Percentiles rank a stretch among this genome's conserved stretches.
These are phyloP conservation scores for Trypoxylon attenuatum DNA, from an alignment of 2,888 invertebrate species.

Conservation along the genomic window DNA sequence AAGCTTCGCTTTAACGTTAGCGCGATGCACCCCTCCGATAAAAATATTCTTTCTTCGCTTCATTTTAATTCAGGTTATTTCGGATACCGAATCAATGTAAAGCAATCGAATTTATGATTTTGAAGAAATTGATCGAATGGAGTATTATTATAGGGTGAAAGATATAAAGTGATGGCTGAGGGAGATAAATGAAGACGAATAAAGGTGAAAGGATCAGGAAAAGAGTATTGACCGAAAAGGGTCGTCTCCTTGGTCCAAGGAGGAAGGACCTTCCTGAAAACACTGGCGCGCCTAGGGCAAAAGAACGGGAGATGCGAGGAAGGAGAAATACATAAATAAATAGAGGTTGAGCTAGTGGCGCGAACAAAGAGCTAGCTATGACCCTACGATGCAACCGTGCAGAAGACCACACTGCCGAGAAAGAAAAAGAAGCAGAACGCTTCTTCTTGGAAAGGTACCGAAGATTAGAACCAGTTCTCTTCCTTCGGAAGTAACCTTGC, in stretches of 20 bases:
- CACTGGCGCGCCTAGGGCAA: background rate
- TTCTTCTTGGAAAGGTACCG: conserved; percentile 47
- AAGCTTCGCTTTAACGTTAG: no score
- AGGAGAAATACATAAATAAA: conserved; percentile 36
- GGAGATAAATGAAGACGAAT: no score
- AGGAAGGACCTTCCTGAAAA: conserved; percentile 9
- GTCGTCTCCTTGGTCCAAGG: conserved; percentile 5
- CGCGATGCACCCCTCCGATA: no score
- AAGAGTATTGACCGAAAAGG: background rate
- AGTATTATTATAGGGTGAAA: no score
- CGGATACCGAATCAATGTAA: no score
- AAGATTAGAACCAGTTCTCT: conserved; percentile 46
- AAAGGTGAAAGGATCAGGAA: background rate
- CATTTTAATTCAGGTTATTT: no score
- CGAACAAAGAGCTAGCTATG: conserved; percentile 33
- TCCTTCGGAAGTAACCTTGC: conserved; percentile 9
- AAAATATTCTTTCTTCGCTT: no score
- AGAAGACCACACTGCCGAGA: conserved; percentile 5
- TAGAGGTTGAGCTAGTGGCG: conserved; percentile 14
- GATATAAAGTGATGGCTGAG: no score
- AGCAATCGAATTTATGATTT: no score
- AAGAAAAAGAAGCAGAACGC: conserved; percentile 7
- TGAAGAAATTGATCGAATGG: no score
- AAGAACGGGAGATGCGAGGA: conserved; percentile 3
- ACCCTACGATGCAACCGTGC: conserved; percentile 9